Conservation (phyloP, 23 tunicate genomes). For the Halocynthia aurantium region DNA sequence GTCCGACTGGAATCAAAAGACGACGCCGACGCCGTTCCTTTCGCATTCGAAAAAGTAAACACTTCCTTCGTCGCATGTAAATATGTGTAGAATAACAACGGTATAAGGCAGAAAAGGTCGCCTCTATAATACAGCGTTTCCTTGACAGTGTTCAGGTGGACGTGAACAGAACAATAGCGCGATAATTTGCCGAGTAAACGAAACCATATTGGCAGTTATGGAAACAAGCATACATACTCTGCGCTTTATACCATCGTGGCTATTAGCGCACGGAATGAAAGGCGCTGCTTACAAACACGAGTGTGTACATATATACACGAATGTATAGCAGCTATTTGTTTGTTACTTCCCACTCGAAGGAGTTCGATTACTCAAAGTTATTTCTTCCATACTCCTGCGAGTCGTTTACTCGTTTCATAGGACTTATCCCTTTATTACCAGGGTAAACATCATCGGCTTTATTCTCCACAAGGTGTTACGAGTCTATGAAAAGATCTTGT, state of each 20-base stretch:
- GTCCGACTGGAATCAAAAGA: constrained; percentile 17
- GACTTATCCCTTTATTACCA: constrained; percentile 13
- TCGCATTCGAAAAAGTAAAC: constrained; percentile 10
- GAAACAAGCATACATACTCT: not conserved
- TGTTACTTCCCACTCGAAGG: not conserved
- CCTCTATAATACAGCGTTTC: not conserved
- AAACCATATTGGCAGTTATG: constrained; percentile 19
- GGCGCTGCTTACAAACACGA: not conserved
- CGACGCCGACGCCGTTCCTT: not conserved
- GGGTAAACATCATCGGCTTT: constrained; percentile 14
- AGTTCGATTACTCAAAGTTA: not conserved
- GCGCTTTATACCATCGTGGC: not conserved
- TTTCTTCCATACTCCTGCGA: not conserved
- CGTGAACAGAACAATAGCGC: constrained; percentile 15
- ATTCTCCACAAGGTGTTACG: not conserved
- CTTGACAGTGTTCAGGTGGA: not conserved
- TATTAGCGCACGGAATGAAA: not conserved
- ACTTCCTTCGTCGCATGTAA: constrained; percentile 16
- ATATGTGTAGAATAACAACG: constrained; percentile 26
- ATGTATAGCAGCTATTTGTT: constrained; percentile 6
- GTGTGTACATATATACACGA: too few relatives aligned
- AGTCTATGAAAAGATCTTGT: not conserved
- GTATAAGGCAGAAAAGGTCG: not conserved
- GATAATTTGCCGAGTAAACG: constrained; percentile 21
- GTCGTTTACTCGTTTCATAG: not conserved